These are phyloP conservation scores for Amphimallon solstitiale DNA, from an alignment of 2,888 invertebrate genomes.

Conservation along the genomic window DNA sequence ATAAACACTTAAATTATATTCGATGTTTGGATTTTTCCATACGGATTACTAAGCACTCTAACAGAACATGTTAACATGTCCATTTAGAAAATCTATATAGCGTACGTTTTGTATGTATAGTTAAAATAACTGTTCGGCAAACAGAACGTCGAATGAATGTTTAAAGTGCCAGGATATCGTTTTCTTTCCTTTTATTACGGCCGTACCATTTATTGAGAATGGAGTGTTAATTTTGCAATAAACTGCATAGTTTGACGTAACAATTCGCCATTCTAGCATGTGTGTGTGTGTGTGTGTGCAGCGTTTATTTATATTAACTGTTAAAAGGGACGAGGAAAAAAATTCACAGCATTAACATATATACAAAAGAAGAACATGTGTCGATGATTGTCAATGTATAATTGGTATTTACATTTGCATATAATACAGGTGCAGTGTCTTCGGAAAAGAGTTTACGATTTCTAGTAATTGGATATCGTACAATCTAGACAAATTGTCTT, in stretches of 20 bases:
- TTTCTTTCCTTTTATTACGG: constrained; percentile 24
- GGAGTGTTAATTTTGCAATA: constrained; percentile 32
- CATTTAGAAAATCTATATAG: constrained; percentile 26
- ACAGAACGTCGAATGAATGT: constrained; percentile 19
- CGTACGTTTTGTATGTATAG: too few relatives aligned
- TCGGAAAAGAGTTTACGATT: too few relatives aligned
- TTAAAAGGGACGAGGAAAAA: constrained; percentile 16
- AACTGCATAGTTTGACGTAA: constrained; percentile 31
- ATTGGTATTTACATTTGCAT: too few relatives aligned
- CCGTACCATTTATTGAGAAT: constrained; percentile 27
- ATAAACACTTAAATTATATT: constrained; percentile 31
- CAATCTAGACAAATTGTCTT: too few relatives aligned
- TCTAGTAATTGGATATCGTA: too few relatives aligned
- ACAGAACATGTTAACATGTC: constrained; percentile 22
- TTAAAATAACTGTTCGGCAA: constrained; percentile 33
- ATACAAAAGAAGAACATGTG: too few relatives aligned
- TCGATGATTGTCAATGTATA: too few relatives aligned
- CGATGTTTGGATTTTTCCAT: constrained; percentile 9
- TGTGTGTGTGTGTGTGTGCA: constrained; percentile 5
- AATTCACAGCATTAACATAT: too few relatives aligned
- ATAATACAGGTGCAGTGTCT: too few relatives aligned
- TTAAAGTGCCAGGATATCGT: constrained; percentile 28
- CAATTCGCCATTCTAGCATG: constrained; percentile 31
- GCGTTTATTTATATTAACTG: constrained; percentile 27
- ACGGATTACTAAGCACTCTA: constrained; percentile 18